Evolutionary conservation across 2,888 invertebrate species (phyloP), one percentile per base, ranked within the genome.

Genomic region (Osmoderma eremita): DNA sequence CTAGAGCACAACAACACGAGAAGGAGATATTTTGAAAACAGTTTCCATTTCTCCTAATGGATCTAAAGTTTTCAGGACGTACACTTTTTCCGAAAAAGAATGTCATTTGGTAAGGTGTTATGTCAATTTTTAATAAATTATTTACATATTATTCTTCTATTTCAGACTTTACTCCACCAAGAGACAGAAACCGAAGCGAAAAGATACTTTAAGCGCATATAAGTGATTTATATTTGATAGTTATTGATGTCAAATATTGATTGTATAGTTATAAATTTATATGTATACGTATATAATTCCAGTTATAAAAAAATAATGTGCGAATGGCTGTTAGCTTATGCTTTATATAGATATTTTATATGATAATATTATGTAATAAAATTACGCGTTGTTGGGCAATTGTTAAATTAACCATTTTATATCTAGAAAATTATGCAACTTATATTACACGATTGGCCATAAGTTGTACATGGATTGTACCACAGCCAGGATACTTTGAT

Each of bases 101-200:
- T 75, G 78, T 50, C 65, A 75, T 56, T 65, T 80, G 53, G 80
- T 80, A 77, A 76, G 77, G 73, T n/a, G n/a, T n/a, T n/a, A n/a
- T n/a, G n/a, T n/a, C n/a, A n/a, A n/a, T n/a, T n/a, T n/a, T n/a
- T 69, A 39, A 22, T 42, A 49, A 12, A 30, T 20, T 64, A 17
- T 41, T 48, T 67, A 39, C 56, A 15, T 42, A 51, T n/a, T 61
- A 66, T 63, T 56, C 53, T 68, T 70, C 86, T 87, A 72, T 83
- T 30, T 30, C 30, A 88, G 88, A 87, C 84, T 45, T 82, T 88
- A 71, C 84, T 84, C 30, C 87, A 87, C 72, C 86, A 87, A 65
- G 83, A 84, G 63, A 75, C 74, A 20, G 77, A 79, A 48, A 84
- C 84, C 63, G 82, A 86, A 69, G 87, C 83, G 8, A 87, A 87